Conservation (phyloP, 2,113 vertebrate species). For the Thunnus thynnus region DNA sequence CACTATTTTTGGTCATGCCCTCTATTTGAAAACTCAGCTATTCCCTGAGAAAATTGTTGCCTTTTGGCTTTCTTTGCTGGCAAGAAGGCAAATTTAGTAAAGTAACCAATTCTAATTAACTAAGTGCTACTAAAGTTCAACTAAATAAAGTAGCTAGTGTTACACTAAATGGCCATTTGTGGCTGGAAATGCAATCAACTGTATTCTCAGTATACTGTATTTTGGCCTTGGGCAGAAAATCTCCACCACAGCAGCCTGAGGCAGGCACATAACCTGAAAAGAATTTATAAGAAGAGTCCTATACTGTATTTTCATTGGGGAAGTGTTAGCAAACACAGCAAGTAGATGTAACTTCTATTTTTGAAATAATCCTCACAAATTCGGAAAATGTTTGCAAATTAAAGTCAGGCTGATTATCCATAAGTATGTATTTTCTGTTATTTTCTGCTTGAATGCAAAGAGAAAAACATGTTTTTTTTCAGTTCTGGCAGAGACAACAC, state of each 20-base stretch:
- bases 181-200: background rate
- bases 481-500: slow-evolving; percentile 1
- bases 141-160: slow-evolving; percentile 13
- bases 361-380: background rate
- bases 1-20: background rate
- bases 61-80: background rate
- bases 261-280: slow-evolving; percentile 14
- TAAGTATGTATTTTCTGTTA: background rate
- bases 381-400: background rate
- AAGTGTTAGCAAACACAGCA: background rate
- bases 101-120: slow-evolving; percentile 23
- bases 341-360: background rate
- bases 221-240: slow-evolving; percentile 36
- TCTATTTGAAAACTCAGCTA: background rate
- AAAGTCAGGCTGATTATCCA: background rate
- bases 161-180: background rate
- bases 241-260: background rate
- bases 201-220: background rate
- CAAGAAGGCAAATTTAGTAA: slow-evolving; percentile 28
- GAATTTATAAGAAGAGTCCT: background rate
- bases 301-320: background rate
- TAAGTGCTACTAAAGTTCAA: background rate
- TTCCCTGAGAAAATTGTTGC: background rate
- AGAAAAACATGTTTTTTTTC: background rate
- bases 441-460: slow-evolving; percentile 1